Percentiles rank a stretch among this genome's conserved stretches.
phyloP scores from a whole-genome alignment of 2,113 vertebrate species.

The Catharus fuscescens region DNA sequence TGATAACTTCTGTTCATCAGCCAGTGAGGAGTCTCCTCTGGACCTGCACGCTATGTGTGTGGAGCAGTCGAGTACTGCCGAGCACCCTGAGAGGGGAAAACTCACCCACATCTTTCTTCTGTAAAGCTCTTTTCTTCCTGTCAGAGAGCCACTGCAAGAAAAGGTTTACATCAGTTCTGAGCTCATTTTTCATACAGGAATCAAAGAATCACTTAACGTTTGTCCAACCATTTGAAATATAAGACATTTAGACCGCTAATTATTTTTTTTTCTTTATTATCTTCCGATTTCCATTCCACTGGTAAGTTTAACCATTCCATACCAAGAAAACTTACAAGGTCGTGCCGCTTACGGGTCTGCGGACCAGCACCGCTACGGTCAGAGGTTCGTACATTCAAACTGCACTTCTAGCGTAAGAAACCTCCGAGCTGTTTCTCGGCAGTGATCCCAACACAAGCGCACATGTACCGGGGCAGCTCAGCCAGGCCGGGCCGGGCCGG shows the following conservation, averaged over 20 bases:
- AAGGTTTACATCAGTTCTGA: not conserved
- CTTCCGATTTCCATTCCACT: not conserved
- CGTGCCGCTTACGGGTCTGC: accelerated
- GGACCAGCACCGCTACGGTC: too few species aligned
- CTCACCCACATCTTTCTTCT: constrained; percentile 97
- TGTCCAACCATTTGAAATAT: not conserved
- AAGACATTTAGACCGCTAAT: not conserved
- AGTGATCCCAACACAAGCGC: not conserved
- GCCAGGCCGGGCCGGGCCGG: not conserved
- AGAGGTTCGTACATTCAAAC: accelerated
- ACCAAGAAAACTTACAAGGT: accelerated
- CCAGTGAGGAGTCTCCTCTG: not conserved
- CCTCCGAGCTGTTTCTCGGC: accelerated
- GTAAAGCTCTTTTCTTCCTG: constrained; percentile 91
- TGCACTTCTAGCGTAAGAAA: accelerated
- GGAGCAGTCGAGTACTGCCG: accelerated
- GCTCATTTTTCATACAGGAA: not conserved
- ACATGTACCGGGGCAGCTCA: not conserved
- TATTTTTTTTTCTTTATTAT: not conserved
- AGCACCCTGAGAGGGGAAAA: not conserved
- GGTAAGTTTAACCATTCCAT: not conserved
- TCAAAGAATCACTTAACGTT: not conserved
- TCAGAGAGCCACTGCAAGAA: constrained; percentile 91
- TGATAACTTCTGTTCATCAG: not conserved
- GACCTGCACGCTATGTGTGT: accelerated